Evolutionary conservation across 2,797 vertebrate genomes (phyloP).

Genomic region (Rhabdophis nuchalis): DNA sequence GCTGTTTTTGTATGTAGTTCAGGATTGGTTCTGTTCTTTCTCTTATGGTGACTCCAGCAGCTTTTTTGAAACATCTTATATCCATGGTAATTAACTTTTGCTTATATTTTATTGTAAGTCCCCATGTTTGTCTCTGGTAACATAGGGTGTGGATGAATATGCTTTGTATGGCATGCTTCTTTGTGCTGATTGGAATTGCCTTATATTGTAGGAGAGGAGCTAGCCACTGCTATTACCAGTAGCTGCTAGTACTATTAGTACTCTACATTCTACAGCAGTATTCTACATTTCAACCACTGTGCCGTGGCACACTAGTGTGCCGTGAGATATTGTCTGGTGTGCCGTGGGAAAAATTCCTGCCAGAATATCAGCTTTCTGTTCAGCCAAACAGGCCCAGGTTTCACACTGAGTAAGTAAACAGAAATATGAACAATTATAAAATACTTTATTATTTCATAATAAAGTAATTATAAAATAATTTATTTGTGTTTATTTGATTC

Average conservation of each 20-base stretch:
- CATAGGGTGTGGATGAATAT: background rate
- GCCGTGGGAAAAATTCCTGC: no score
- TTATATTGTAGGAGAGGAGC: background rate
- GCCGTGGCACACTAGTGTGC: no score
- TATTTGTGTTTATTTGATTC: no score
- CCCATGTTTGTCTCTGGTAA: background rate
- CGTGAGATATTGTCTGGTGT: no score
- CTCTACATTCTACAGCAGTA: background rate
- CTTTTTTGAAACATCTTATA: background rate
- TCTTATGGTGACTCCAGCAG: background rate
- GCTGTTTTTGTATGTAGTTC: background rate
- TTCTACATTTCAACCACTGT: no score
- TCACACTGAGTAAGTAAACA: no score
- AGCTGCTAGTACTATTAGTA: background rate
- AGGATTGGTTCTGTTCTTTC: background rate
- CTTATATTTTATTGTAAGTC: background rate
- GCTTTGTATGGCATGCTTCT: background rate
- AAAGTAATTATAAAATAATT: no score
- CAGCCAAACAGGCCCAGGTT: no score
- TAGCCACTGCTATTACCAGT: background rate
- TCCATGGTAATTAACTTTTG: background rate
- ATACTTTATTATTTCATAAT: no score
- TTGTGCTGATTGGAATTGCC: background rate
- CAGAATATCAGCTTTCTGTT: no score
- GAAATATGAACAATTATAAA: no score